Evolutionary conservation across 2,888 invertebrate species (phyloP), one percentile per base, ranked within the genome.

Genomic region (Calephelis perditalis): DNA sequence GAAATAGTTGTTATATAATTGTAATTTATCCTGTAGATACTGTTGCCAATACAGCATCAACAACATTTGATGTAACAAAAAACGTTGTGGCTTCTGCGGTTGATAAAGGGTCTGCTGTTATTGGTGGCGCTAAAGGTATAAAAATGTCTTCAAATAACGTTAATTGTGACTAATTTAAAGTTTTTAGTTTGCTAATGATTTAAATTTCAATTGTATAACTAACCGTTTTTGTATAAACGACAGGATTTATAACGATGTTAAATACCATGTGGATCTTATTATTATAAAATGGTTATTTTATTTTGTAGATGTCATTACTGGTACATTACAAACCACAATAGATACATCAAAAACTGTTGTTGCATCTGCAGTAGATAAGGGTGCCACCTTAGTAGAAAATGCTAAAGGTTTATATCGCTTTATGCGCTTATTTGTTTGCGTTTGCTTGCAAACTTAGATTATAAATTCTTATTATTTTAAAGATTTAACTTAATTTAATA

Each of bases 331-430:
- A 54, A 79, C 72, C 64, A 84, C 87, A 55, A 78, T 82, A 55
- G 84, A 75, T 65, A 82, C 85, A 65, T 84, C 87, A 63, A 88
- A 87, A 70, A 86, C 82, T 72, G 82, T 84, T n/a, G 82, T 86
- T 65, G 79, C 82, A 49, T 82, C 84, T 59, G 85, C 84, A 47
- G 78, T 84, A 67, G 86, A 87, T 68, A 84, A 86, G 72, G 81
- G 86, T 9, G 9, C 62, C 12, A 55, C 74, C 12, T 65, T 78
- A 26, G 68, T 77, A 63, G 77, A 73, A 60, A 69, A 68, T 37
- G 77, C 77, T 58, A 79, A 78, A 80, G 79, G 77, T 81, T 76
- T 59, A 62, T 52, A 44, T 57, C 8, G 15, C 40, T 59, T 58
- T 52, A 35, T 45, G 5, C 36, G 36, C 54, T 8, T 55, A n/a